Base-by-base conservation (phyloP, 2,113 vertebrate genomes). In the Pagrus major region DNA sequence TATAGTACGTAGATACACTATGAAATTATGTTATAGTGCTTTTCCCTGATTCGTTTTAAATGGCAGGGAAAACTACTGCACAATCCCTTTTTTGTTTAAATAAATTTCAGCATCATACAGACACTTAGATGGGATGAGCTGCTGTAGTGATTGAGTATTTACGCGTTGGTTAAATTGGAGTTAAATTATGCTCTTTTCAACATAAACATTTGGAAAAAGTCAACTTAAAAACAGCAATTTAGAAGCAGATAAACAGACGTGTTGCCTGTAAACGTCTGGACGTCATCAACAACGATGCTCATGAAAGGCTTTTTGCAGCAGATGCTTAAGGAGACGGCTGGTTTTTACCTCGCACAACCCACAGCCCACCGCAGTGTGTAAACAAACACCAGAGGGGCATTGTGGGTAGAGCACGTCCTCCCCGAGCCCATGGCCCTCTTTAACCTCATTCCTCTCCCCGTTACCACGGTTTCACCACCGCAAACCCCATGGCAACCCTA, bases 321-420 rank as follows among this genome's bases (percentile, higher is more conserved):
- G 71, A 86, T 61, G 87, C 76, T 87, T 80, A 67, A 31, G 71
- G 71, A 33, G 79, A 67, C 47, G 80, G 76, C 60, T 79, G 83
- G 58, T 67, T 80, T n/a, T 81, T 74, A 80, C 83, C 82, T 83
- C 66, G 20, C 63, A 77, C 66, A 88, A 85, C 83, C 80, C 85
- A 76, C 81, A 86, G 77, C 73, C 70, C 66, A 80, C 71, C 65
- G 7, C 81, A 74, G 66, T 59, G 79, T 87, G 79, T 91, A 90
- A 93, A 92, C 89, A 91, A 93, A 92, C 79, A 88, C 89, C 86
- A 85, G 84, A 90, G 90, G 90, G 90, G 91, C 90, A 88, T 86
- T 84, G 80, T 88, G 89, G 88, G 87, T 87, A 86, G 58, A 66
- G 81, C 80, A 71, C 52, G 25, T 77, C 74, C 66, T 81, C 72